Evolutionary conservation across 2,113 vertebrate genomes (phyloP), one percentile per base, ranked within the genome.

Genomic region (Poeciliopsis prolifica): DNA sequence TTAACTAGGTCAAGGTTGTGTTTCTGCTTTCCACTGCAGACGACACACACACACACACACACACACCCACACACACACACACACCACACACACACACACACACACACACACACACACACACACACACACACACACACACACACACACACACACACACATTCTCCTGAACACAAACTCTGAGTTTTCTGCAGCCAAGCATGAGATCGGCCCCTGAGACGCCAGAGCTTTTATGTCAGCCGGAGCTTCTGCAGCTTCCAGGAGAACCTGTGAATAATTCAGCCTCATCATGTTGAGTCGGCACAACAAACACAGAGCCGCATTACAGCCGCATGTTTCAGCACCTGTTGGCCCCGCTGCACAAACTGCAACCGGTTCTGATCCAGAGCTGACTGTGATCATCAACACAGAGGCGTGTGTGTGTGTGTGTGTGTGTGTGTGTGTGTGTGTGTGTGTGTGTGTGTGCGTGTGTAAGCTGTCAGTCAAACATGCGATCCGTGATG

Each of bases 171-270:
- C 63, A 80, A 70, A 77, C 44, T 71, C 12, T 78, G 84, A 75
- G 63, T 83, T 87, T 87, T 71, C 82, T 74, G 79, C 83, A 83
- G 87, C 85, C 78, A 84, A 83, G 85, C 70, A 75, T 89, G 83
- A 44, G 74, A 75, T 85, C 85, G 17, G 81, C 88, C 86, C 83
- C 72, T 84, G 88, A 88, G 88, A 91, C 78, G 86, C 84, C 83
- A 87, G 80, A 77, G 88, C 88, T 89, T 89, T 89, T 86, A 91
- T 83, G 86, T 83, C 85, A 81, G 84, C 42, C 67, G 0, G 86
- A 75, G 40, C 40, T 42, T 42, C 40, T 13, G 40, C 42, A 48
- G 86, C 76, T 81, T 82, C 76, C 63, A 69, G 69, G 64, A 86
- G 67, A 51, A 19, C 28, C 61, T 65, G 35, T 83, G 72, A 85